Evolutionary conservation across 1,140 invertebrate species (phyloP).

Genomic region (Belonocnema kinseyi): DNA sequence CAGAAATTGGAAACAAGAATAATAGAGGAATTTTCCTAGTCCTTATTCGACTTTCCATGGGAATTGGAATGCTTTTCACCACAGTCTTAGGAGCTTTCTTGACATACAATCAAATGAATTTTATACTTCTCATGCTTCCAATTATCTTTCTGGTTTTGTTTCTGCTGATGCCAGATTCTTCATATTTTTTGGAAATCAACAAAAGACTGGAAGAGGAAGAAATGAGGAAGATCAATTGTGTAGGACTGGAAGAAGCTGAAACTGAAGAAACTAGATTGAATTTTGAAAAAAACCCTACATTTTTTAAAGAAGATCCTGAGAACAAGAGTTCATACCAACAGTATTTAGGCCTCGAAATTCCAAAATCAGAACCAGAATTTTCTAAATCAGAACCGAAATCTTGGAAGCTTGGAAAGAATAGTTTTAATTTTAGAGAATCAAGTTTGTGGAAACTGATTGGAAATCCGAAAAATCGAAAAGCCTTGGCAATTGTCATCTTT

Average conservation of each 20-base stretch:
- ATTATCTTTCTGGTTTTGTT: neutral
- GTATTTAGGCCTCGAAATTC: no score
- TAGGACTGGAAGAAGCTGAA: neutral
- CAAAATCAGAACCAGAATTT: neutral
- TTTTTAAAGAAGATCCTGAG: neutral
- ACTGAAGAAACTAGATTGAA: neutral
- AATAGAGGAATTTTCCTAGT: neutral
- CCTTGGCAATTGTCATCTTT: neutral
- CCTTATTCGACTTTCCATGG: neutral
- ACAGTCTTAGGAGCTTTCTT: neutral
- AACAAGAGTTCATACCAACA: no score
- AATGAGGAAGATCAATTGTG: neutral
- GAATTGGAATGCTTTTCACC: neutral
- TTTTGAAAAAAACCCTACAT: neutral
- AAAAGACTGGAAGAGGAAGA: neutral
- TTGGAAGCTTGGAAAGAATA: neutral
- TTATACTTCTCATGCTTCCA: neutral
- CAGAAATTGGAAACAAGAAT: neutral
- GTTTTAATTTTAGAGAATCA: neutral
- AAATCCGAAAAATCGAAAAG: neutral
- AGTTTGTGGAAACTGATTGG: neutral
- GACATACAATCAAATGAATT: neutral
- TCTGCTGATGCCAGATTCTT: neutral
- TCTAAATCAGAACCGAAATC: neutral
- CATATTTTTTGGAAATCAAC: conserved; percentile 9